Percentiles rank a stretch among this genome's conserved stretches.
phyloP scores from a whole-genome alignment of 2,797 vertebrate genomes.

The Hypotaenidia okinawae region DNA sequence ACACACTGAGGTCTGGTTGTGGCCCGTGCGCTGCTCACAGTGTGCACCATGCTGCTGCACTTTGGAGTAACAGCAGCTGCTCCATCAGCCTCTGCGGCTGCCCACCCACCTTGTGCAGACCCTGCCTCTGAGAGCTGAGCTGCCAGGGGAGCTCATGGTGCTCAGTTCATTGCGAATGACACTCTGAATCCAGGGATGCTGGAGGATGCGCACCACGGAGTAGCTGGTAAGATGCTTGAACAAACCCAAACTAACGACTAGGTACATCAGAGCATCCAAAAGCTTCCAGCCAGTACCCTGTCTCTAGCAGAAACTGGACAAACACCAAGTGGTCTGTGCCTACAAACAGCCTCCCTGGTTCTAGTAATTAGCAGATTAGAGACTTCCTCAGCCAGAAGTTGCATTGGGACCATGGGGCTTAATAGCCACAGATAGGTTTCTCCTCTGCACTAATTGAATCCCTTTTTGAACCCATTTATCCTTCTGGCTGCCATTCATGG shows the following conservation, averaged over 20 bases:
- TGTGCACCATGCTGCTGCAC: rapidly evolving
- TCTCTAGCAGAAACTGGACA: background rate
- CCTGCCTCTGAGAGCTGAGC: background rate
- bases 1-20: background rate
- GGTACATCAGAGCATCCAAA: background rate
- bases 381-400: background rate
- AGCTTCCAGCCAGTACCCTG: background rate
- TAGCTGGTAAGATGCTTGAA: background rate
- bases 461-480: background rate
- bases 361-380: background rate
- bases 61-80: no score
- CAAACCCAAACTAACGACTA: background rate
- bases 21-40: no score
- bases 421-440: background rate
- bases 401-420: background rate
- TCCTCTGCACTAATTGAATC: background rate
- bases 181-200: background rate
- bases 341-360: background rate
- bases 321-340: background rate
- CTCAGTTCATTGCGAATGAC: background rate
- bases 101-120: background rate
- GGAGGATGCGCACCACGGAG: background rate
- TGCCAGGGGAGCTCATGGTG: background rate
- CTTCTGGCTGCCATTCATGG: background rate
- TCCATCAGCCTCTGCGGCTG: rapidly evolving